phyloP scores from a whole-genome alignment of 1,140 invertebrate genomes.

The Drosophila serrata region DNA sequence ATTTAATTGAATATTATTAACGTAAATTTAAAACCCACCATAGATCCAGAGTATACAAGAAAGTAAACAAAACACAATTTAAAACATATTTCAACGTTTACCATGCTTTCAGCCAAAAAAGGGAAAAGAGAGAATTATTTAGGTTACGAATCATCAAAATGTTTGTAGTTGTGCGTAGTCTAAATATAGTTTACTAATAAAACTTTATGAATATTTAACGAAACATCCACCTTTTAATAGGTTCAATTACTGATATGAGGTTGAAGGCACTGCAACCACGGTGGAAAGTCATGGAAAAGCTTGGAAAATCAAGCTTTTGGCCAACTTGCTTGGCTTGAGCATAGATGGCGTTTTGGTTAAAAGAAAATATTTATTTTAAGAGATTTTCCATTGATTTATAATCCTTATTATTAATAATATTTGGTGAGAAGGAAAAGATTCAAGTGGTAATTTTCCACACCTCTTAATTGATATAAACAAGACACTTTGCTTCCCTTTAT shows the following conservation, averaged over 20 bases:
- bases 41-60: slow-evolving; percentile 13
- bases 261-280: background rate
- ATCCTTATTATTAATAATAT: background rate
- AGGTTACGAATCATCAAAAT: slow-evolving; percentile 48
- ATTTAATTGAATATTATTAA: slow-evolving; percentile 41
- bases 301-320: slow-evolving; percentile 4
- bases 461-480: too few relatives aligned
- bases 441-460: background rate
- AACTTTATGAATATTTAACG: slow-evolving; percentile 66
- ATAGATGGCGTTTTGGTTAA: slow-evolving; percentile 11
- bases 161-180: slow-evolving; percentile 71
- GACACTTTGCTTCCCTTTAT: too few relatives aligned
- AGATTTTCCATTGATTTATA: background rate
- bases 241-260: background rate
- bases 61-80: background rate
- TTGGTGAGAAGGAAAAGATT: background rate
- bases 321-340: background rate
- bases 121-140: slow-evolving; percentile 29
- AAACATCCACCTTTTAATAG: background rate
- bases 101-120: slow-evolving; percentile 41
- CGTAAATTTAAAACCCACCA: slow-evolving; percentile 27
- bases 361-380: background rate
- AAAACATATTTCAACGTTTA: slow-evolving; percentile 24
- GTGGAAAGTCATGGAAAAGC: slow-evolving; percentile 4
- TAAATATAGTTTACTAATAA: slow-evolving; percentile 73